Conservation (phyloP, 2,888 invertebrate species). For the Erebia epiphron region DNA sequence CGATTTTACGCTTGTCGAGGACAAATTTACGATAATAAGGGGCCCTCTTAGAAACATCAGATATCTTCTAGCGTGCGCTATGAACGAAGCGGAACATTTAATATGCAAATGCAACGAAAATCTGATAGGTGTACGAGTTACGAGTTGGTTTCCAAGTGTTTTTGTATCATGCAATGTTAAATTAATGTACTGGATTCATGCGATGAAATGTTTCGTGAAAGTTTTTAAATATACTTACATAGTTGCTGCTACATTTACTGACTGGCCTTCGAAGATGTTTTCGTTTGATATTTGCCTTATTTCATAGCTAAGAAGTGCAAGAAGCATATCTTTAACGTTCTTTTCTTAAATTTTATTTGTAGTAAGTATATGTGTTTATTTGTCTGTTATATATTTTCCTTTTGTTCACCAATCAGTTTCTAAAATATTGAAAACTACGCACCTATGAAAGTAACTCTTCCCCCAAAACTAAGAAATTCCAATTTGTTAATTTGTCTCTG, state of each 20-base stretch:
- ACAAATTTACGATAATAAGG: conserved; percentile 28
- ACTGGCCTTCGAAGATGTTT: not conserved
- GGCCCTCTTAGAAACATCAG: conserved; percentile 11
- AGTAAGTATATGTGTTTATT: no score
- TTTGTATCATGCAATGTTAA: conserved; percentile 25
- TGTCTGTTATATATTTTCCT: no score
- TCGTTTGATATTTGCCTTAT: not conserved
- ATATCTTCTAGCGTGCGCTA: conserved; percentile 22
- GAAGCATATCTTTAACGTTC: no score
- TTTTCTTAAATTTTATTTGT: no score
- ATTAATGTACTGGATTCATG: conserved; percentile 24
- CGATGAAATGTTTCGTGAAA: conserved; percentile 20
- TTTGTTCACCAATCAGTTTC: no score
- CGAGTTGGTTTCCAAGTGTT: conserved; percentile 22
- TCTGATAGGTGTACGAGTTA: conserved; percentile 28
- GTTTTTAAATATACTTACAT: not conserved
- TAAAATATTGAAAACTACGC: no score
- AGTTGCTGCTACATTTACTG: not conserved
- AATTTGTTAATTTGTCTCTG: no score
- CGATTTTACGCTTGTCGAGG: conserved; percentile 29
- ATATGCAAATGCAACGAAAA: conserved; percentile 26
- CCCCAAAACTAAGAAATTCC: no score
- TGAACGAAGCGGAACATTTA: conserved; percentile 20
- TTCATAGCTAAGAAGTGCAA: no score
- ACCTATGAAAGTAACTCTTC: no score